Evolutionary conservation across 2,888 invertebrate genomes (phyloP).

Genomic region (Lasioglossum lativentre): DNA sequence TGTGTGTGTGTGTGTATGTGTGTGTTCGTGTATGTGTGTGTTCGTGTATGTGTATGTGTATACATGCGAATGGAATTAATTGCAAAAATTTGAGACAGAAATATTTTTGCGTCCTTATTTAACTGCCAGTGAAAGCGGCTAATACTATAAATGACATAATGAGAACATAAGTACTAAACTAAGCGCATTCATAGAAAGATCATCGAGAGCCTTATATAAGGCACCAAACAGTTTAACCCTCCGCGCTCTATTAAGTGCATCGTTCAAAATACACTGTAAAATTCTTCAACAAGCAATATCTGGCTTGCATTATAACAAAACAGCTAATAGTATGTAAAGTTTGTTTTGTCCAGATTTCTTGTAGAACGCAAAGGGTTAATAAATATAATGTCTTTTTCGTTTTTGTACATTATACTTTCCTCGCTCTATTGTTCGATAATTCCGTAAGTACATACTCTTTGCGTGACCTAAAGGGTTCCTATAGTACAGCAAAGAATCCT

Average conservation of each 20-base stretch:
- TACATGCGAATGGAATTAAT: conserved; percentile 44
- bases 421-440: conserved; percentile 25
- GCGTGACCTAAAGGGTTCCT: conserved; percentile 1
- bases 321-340: too few species aligned
- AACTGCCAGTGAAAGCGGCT: conserved; percentile 19
- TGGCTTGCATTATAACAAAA: too few species aligned
- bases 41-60: conserved; percentile 6
- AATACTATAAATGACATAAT: conserved; percentile 23
- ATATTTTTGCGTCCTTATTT: neutral
- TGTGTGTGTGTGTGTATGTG: neutral
- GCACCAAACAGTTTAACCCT: conserved; percentile 48
- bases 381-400: conserved; percentile 5
- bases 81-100: neutral
- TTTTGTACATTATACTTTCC: conserved; percentile 29
- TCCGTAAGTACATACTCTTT: conserved; percentile 30
- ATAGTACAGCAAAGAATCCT: neutral
- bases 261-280: neutral
- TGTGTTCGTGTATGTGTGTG: conserved; percentile 6
- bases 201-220: conserved; percentile 45
- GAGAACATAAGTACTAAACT: conserved; percentile 29
- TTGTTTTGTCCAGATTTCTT: neutral
- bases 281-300: neutral
- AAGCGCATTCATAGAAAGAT: conserved; percentile 5
- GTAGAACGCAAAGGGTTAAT: conserved; percentile 10
- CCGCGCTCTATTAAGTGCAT: too few species aligned